Base-by-base conservation (phyloP, 2,888 invertebrate genomes). In the Cantharis flavilabris region DNA sequence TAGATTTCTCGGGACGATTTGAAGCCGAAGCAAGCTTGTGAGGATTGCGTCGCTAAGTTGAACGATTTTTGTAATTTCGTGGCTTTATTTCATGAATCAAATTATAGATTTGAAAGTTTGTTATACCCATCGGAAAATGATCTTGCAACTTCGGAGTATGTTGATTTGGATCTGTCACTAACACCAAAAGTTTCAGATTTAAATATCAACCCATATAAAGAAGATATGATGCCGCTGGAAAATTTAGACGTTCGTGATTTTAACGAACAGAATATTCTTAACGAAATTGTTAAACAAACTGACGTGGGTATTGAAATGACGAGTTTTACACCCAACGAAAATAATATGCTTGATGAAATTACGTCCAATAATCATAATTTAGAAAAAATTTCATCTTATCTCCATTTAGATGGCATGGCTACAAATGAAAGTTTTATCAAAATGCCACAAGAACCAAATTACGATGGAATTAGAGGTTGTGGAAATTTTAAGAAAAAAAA, bases 11-110 rank as follows among this genome's bases (percentile, higher is more conserved):
- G 85, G 80, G 86, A 85, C 33, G 88, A 88, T 81, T 84, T 82
- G 30, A 88, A 88, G 80, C 88, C 89, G 7, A 87, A 88, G 79
- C 86, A 88, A 78, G 83, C 88, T 20, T 88, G 89, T 76, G 83
- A 85, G 73, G 79, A 81, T 13, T 89, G 89, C 80, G 82, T 85
- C 4, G 81, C 84, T n/a, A 88, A 88, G 81, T 80, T 89, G 14
- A 84, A 88, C 78, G 85, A 88, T 63, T 88, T 86, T 74, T 84
- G 83, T 72, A 85, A 86, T 62, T 87, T 89, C 65, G 77, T 88
- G 7, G 85, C 86, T 23, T 79, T 85, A 62, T 87, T 86, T 77
- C 80, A 86, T 28, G 84, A 84, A 13, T 85, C 88, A 3, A 86
- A 88, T 72, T 83, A 82, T 69, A 87, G 87, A 82, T 88, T 89